Evolutionary conservation across 2,888 invertebrate genomes (phyloP).

Genomic region (Argynnis bischoffii): DNA sequence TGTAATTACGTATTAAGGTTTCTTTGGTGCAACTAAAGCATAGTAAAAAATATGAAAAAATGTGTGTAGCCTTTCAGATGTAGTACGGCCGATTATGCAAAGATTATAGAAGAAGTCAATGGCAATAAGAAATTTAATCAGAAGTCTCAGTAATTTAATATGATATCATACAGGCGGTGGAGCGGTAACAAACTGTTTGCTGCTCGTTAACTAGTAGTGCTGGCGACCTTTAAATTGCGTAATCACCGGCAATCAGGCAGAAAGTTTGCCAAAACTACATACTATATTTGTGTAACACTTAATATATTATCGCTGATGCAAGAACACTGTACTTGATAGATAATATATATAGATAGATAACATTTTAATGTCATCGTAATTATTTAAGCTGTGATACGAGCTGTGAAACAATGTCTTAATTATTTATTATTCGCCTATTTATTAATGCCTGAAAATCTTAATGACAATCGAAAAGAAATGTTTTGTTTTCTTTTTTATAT

Average conservation of each 20-base stretch:
- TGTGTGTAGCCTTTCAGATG: too few relatives aligned
- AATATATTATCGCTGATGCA: constrained; percentile 9
- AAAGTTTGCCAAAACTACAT: constrained; percentile 62
- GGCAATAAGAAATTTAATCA: constrained; percentile 26
- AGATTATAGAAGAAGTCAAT: constrained; percentile 14
- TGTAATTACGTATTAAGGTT: too few relatives aligned
- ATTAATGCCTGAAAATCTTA: too few relatives aligned
- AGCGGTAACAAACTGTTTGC: constrained; percentile 62
- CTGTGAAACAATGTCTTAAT: too few relatives aligned
- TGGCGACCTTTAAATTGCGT: constrained; percentile 64
- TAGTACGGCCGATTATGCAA: neutral
- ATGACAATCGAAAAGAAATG: too few relatives aligned
- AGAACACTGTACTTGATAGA: neutral
- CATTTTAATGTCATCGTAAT: neutral
- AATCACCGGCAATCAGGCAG: constrained; percentile 62
- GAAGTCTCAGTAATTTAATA: constrained; percentile 29
- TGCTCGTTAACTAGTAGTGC: constrained; percentile 54
- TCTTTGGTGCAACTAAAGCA: too few relatives aligned
- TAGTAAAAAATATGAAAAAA: too few relatives aligned
- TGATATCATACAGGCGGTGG: constrained; percentile 46
- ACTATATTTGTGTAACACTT: constrained; percentile 35
- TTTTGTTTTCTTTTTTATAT: too few relatives aligned
- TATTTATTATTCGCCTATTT: too few relatives aligned
- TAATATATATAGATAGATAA: constrained; percentile 3
- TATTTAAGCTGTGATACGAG: neutral